These are phyloP conservation scores for Steatocranus sp. DNA, from an alignment of 2,797 vertebrate species.

Conservation along the genomic window DNA sequence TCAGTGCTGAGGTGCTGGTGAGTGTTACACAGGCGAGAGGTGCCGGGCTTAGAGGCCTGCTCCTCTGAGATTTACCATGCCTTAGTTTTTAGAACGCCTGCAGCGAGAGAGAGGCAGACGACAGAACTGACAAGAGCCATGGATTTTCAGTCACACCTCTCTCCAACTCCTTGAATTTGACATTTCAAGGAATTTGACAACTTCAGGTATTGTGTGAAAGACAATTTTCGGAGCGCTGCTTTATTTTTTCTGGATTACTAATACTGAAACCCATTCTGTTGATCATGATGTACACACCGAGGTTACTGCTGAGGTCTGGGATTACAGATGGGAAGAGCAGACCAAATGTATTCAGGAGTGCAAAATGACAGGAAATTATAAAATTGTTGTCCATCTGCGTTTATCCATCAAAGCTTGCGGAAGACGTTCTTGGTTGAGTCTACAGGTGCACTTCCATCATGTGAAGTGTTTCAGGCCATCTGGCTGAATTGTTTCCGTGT, in stretches of 20 bases:
- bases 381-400: not conserved
- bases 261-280: not conserved
- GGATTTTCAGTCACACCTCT: not conserved
- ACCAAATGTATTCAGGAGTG: not conserved
- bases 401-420: not conserved
- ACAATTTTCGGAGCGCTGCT: not conserved
- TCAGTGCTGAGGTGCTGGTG: constrained; percentile 22
- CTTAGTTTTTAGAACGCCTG: not conserved
- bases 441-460: not conserved
- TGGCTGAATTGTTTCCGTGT: not conserved
- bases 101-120: not conserved
- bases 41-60: not conserved
- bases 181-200: not conserved
- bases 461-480: not conserved
- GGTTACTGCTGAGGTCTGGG: not conserved
- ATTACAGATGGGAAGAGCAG: not conserved
- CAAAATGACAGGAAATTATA: not conserved
- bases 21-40: not conserved
- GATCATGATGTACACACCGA: not conserved
- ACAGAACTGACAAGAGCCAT: not conserved
- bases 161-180: not conserved
- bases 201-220: constrained; percentile 29
- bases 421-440: not conserved
- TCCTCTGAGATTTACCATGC: constrained; percentile 21
- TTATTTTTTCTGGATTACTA: not conserved